These are phyloP conservation scores for Thrips palmi DNA, from an alignment of 1,140 invertebrate species.

Conservation along the genomic window DNA sequence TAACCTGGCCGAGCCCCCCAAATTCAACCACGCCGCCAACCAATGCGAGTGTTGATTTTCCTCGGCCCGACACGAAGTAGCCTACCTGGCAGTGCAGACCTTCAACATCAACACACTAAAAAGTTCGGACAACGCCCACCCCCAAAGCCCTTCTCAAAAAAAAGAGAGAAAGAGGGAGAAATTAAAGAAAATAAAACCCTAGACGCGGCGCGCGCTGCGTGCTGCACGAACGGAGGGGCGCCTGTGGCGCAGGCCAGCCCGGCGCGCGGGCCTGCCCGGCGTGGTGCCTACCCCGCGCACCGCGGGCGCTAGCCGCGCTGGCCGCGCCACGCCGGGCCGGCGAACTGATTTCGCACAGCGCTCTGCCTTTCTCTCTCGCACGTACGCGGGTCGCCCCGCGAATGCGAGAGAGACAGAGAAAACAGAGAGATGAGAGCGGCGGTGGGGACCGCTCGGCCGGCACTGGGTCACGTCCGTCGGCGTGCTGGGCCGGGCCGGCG, in stretches of 20 bases:
- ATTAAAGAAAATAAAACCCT: too few species aligned
- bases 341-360: background rate
- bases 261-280: slow-evolving; percentile 5
- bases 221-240: slow-evolving; percentile 20
- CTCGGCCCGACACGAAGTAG: too few species aligned
- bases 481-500: too few species aligned
- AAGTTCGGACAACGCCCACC: too few species aligned
- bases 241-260: slow-evolving; percentile 1
- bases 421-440: background rate
- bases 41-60: too few species aligned
- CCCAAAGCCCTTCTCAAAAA: too few species aligned
- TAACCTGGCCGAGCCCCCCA: too few species aligned
- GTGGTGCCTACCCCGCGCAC: slow-evolving; percentile 2
- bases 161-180: too few species aligned
- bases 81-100: too few species aligned
- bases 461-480: slow-evolving; percentile 12
- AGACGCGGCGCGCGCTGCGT: too few species aligned
- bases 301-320: background rate
- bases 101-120: too few species aligned
- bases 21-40: too few species aligned
- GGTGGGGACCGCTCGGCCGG: slow-evolving; percentile 10
- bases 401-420: slow-evolving; percentile 1
- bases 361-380: background rate
- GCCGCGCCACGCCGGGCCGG: slow-evolving; percentile 2
- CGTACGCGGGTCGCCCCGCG: background rate